Evolutionary conservation across 2,113 vertebrate genomes (phyloP).

Genomic region (Rhinogobius similis): DNA sequence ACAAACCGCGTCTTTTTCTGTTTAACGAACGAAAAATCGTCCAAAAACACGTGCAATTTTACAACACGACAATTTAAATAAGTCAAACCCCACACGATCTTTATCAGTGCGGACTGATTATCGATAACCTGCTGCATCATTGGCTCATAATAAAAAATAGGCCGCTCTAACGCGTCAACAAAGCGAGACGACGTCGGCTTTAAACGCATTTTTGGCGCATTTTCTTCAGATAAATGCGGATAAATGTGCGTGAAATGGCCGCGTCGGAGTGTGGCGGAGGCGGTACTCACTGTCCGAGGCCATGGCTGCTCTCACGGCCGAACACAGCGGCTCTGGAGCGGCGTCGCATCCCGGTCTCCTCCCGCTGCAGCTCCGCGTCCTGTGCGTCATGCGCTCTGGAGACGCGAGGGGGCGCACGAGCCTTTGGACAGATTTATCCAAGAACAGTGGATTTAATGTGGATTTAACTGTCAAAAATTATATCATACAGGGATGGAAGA

Average conservation of each 20-base stretch:
- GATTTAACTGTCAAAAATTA: too few relatives aligned
- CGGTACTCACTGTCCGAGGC: conserved; percentile 83
- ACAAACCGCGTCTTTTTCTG: too few relatives aligned
- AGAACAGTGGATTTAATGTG: too few relatives aligned
- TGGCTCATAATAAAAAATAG: not conserved
- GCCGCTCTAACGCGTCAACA: not conserved
- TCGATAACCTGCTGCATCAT: conserved; percentile 4
- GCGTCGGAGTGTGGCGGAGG: not conserved
- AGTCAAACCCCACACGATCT: not conserved
- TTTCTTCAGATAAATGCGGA: not conserved
- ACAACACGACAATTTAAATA: not conserved
- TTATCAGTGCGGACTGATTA: not conserved
- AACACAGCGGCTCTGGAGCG: conserved; percentile 13
- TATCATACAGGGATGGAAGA: too few relatives aligned
- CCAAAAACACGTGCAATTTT: not conserved
- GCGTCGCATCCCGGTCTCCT: conserved; percentile 40
- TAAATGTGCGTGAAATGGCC: not conserved
- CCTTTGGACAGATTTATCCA: too few relatives aligned
- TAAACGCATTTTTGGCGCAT: not conserved
- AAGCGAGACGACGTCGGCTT: not conserved
- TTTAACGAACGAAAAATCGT: too few relatives aligned
- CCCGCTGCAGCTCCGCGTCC: not conserved
- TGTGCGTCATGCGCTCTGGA: not conserved
- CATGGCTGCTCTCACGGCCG: conserved; percentile 70
- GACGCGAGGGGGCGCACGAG: not conserved